Percentiles rank a stretch among this genome's conserved stretches.
phyloP scores from a whole-genome alignment of 2,888 invertebrate genomes.

The Galerucella pusilla region DNA sequence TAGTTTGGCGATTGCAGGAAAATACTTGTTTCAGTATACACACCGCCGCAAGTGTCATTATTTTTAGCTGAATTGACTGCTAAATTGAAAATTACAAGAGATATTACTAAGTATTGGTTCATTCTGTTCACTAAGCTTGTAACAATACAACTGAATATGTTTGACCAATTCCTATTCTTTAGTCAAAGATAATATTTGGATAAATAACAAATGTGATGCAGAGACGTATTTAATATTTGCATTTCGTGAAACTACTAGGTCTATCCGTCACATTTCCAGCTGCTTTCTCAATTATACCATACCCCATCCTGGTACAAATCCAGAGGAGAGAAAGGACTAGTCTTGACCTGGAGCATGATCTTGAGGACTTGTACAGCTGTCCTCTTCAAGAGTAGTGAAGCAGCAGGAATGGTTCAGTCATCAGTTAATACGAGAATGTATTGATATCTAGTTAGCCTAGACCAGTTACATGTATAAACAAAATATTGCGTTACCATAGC shows the following conservation, averaged over 20 bases:
- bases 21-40: conserved; percentile 59
- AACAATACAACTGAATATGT: too few species aligned
- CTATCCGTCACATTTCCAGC: background rate
- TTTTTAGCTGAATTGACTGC: background rate
- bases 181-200: conserved; percentile 30
- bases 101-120: background rate
- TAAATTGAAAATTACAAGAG: background rate
- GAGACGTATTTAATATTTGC: conserved; percentile 8
- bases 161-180: conserved; percentile 15
- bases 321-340: too few species aligned
- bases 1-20: conserved; percentile 68
- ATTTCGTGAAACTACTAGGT: background rate
- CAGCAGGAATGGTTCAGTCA: too few species aligned
- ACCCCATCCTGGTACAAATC: too few species aligned
- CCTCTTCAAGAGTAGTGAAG: too few species aligned
- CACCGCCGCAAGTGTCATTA: conserved; percentile 58
- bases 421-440: too few species aligned
- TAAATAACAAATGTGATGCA: conserved; percentile 50
- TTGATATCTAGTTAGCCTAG: too few species aligned
- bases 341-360: too few species aligned
- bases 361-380: too few species aligned
- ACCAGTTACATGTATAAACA: too few species aligned
- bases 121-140: conserved; percentile 4
- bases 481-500: too few species aligned
- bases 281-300: background rate